A percentile compares a stretch with the other conserved stretches of the same genome.
These are phyloP conservation scores for Pseudomyrmex concolor DNA, from an alignment of 1,140 invertebrate genomes.

Conservation along the genomic window DNA sequence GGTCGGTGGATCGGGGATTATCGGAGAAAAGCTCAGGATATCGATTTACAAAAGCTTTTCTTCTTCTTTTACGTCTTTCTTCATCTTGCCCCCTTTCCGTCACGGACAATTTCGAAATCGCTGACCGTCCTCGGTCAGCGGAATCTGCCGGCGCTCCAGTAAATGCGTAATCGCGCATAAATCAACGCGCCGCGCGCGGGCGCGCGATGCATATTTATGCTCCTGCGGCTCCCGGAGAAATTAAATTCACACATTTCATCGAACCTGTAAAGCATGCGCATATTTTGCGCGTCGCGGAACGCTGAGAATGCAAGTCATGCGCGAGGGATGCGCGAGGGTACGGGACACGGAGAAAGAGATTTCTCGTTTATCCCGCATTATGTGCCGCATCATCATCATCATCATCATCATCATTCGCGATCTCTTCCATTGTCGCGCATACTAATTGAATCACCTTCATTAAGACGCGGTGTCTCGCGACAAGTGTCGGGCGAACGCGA, in stretches of 20 bases:
- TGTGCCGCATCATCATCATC: too few relatives aligned
- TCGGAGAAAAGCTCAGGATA: constrained; percentile 13
- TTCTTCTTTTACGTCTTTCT: constrained; percentile 32
- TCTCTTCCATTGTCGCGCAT: constrained; percentile 24
- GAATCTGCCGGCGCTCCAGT: constrained; percentile 56
- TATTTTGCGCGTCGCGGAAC: constrained; percentile 35
- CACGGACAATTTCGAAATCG: constrained; percentile 42
- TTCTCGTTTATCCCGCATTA: neutral
- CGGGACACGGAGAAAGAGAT: constrained; percentile 28
- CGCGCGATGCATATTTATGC: constrained; percentile 78
- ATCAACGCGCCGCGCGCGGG: constrained; percentile 65
- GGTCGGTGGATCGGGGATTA: constrained; percentile 45
- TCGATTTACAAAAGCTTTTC: constrained; percentile 30
- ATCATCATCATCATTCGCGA: neutral
- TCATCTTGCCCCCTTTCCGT: neutral
- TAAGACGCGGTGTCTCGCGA: constrained; percentile 4
- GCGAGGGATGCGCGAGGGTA: neutral
- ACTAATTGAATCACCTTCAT: constrained; percentile 53
- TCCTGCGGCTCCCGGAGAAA: constrained; percentile 69
- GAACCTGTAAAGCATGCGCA: constrained; percentile 27
- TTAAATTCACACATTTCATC: constrained; percentile 79
- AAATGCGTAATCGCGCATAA: constrained; percentile 76
- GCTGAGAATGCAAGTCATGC: constrained; percentile 41
- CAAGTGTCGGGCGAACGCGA: neutral
- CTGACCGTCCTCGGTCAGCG: constrained; percentile 54